Evolutionary conservation across 2,113 vertebrate species (phyloP), one percentile per base, ranked within the genome.

Genomic region (Crotalus tigris): DNA sequence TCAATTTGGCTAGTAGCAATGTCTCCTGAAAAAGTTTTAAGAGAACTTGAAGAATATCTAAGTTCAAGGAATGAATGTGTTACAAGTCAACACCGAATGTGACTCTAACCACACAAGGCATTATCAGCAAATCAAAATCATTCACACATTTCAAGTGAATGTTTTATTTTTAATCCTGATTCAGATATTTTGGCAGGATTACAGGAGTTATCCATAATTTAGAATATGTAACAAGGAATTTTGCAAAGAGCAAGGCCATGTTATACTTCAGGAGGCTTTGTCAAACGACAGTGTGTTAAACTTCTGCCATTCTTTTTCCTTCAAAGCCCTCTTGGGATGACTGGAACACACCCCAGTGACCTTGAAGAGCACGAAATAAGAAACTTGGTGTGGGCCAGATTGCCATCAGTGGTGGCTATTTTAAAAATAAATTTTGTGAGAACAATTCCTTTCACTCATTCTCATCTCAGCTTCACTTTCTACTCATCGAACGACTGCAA

Each of bases 101-200:
- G 96, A 96, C 95, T 96, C 96, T 92, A 94, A 96, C 96, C 96
- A 95, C 96, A 96, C 97, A 96, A 96, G 97, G 96, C 96, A 96
- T 97, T 97, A 97, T 96, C 96, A 96, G 97, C 97, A 97, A 97
- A 97, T 97, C 97, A 97, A 97, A 97, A 96, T 95, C 95, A 97
- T 97, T 97, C 96, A 97, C 96, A 97, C 96, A 97, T 96, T 96
- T 96, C 97, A 97, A 97, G 96, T 96, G 96, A 96, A 96, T 96
- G 94, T 96, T 97, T 97, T 97, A 97, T 97, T 97, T 97, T 97
- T 97, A 96, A 96, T 96, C 96, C 95, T 97, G 96, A 96, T 96
- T 97, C 96, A 97, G 94, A 96, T 97, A 90, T 92, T 97, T 96
- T 97, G 97, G 97, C 97, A 97, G 94, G 96, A 96, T 96, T 97